Conservation (phyloP, 2,797 vertebrate species). For the Cossypha polioptera region DNA sequence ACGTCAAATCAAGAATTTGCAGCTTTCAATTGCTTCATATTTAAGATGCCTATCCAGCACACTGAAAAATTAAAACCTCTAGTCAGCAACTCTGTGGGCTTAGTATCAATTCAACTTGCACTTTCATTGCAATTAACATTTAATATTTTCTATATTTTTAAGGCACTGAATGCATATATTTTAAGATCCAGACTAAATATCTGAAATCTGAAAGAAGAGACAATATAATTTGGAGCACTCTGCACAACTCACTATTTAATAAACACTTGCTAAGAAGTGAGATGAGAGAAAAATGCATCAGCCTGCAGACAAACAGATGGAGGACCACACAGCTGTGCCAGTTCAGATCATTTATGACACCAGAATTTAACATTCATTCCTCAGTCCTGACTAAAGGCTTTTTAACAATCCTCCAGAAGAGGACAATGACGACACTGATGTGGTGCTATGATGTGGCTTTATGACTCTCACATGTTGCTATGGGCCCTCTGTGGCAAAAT, state of each 20-base stretch:
- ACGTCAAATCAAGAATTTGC: not conserved
- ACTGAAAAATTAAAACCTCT: not conserved
- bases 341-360: not conserved
- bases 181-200: not conserved
- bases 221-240: not conserved
- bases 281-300: not conserved
- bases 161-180: not conserved
- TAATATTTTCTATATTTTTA: not conserved
- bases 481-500: not conserved
- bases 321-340: not conserved
- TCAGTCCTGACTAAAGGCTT: not conserved
- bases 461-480: not conserved
- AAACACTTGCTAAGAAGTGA: not conserved
- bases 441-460: not conserved
- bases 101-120: not conserved
- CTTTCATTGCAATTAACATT: not conserved
- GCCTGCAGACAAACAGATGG: not conserved
- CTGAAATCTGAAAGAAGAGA: not conserved
- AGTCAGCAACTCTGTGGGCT: not conserved
- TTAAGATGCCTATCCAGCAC: not conserved
- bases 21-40: not conserved
- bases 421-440: not conserved
- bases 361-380: not conserved
- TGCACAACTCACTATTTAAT: not conserved
- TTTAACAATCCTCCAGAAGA: not conserved